A percentile compares a stretch with the other conserved stretches of the same genome.
Evolutionary conservation across 2,113 vertebrate species (phyloP).

Genomic region (Talpa occidentalis): DNA sequence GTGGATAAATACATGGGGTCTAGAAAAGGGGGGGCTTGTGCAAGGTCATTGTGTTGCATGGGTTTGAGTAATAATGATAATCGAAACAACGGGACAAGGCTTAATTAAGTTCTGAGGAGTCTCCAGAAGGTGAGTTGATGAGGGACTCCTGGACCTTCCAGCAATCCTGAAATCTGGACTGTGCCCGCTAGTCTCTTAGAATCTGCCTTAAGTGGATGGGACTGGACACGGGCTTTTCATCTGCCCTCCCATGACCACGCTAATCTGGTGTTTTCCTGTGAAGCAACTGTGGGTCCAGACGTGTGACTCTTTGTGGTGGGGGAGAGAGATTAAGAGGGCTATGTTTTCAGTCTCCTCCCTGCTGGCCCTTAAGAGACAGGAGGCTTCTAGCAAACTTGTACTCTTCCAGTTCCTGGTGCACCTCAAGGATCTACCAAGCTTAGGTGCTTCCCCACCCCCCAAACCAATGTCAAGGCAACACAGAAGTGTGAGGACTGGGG

Average conservation of each 20-base stretch:
- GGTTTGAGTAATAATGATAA: constrained; percentile 39
- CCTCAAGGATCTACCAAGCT: neutral
- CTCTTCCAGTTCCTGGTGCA: neutral
- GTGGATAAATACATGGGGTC: constrained; percentile 5
- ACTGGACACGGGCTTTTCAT: neutral
- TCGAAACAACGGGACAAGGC: neutral
- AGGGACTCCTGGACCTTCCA: neutral
- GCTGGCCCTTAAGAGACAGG: neutral
- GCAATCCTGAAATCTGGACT: neutral
- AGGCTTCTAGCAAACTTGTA: neutral
- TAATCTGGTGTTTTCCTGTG: constrained; percentile 67
- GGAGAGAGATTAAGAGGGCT: constrained; percentile 32
- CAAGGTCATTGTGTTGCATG: constrained; percentile 43
- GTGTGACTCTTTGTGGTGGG: constrained; percentile 51
- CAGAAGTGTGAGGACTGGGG: neutral
- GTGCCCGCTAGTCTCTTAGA: neutral
- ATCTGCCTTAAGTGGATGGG: neutral
- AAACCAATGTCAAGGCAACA: constrained; percentile 38
- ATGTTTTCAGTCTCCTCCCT: neutral
- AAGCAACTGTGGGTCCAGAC: constrained; percentile 55
- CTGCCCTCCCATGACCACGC: neutral
- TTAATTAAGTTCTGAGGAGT: constrained; percentile 3
- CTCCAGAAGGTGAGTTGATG: constrained; percentile 2
- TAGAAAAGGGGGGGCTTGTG: constrained; percentile 17
- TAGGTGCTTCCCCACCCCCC: neutral